phyloP scores from a whole-genome alignment of 2,888 invertebrate genomes.

The Gymnocheta viridis region DNA sequence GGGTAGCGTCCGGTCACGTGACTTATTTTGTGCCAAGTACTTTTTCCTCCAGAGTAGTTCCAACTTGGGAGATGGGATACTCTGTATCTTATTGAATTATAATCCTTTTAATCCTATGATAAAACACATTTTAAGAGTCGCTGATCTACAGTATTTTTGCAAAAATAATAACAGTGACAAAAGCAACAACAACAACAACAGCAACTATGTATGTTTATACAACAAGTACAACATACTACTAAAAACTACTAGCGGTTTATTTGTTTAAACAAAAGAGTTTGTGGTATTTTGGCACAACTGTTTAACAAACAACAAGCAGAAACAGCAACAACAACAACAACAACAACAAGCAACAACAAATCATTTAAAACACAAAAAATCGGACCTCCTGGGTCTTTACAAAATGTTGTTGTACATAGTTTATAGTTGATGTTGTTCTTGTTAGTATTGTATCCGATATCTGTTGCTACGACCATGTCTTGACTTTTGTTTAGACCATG shows the following conservation, averaged over 20 bases:
- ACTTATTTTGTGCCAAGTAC: too few relatives aligned
- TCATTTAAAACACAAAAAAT: constrained; percentile 34
- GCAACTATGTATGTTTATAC: constrained; percentile 43
- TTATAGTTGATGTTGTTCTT: constrained; percentile 61
- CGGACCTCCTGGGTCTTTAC: constrained; percentile 69
- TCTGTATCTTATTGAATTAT: too few relatives aligned
- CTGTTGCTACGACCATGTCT: constrained; percentile 56
- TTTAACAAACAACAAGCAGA: constrained; percentile 59
- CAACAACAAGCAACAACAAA: constrained; percentile 12
- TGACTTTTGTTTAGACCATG: constrained; percentile 67
- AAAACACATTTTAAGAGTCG: background rate
- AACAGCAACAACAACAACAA: constrained; percentile 10
- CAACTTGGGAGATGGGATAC: too few relatives aligned
- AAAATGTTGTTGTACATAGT: constrained; percentile 65
- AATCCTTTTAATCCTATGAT: background rate
- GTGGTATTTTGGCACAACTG: constrained; percentile 69
- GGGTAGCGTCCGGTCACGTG: too few relatives aligned
- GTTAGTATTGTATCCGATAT: constrained; percentile 67
- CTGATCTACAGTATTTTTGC: constrained; percentile 22
- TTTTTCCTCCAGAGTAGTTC: too few relatives aligned
- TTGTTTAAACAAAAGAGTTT: constrained; percentile 69
- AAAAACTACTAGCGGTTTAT: constrained; percentile 68
- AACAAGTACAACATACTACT: constrained; percentile 61
- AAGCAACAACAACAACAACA: constrained; percentile 19
- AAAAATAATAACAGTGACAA: constrained; percentile 35